These are phyloP conservation scores for Stichopus horrens DNA, from an alignment of 53 echinoderm and acorn worm species.

Conservation along the genomic window DNA sequence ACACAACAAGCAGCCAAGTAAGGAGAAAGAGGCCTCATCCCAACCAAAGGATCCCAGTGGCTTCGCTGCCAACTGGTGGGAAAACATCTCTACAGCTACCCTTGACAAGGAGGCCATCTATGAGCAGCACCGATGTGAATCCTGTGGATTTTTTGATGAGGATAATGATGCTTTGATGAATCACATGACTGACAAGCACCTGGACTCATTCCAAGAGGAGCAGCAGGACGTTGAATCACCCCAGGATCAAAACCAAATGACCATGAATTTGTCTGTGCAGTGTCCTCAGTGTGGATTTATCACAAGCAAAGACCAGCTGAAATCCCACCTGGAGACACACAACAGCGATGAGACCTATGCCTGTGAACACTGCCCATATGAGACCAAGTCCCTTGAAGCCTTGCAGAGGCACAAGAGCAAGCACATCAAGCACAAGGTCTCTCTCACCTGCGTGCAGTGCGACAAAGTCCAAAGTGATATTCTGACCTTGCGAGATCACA, in stretches of 20 bases:
- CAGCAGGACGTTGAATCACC: background rate
- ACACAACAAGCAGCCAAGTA: slow-evolving; percentile 36
- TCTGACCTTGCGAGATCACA: slow-evolving; percentile 55
- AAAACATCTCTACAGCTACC: slow-evolving; percentile 5
- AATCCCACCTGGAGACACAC: slow-evolving; percentile 79
- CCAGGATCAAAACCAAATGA: slow-evolving; percentile 38
- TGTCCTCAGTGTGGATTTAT: slow-evolving; percentile 89
- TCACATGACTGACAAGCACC: slow-evolving; percentile 61
- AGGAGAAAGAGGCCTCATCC: background rate
- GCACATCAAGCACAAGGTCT: slow-evolving; percentile 52
- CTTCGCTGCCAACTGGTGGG: slow-evolving; percentile 12
- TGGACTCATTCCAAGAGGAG: slow-evolving; percentile 13
- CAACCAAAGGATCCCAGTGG: slow-evolving; percentile 7
- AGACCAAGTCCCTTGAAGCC: slow-evolving; percentile 53
- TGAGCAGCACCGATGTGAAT: slow-evolving; percentile 51
- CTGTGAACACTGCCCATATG: slow-evolving; percentile 76
- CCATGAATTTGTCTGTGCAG: slow-evolving; percentile 62
- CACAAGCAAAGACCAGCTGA: slow-evolving; percentile 77
- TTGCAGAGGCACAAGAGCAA: slow-evolving; percentile 65
- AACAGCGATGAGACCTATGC: slow-evolving; percentile 68
- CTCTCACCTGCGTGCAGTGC: slow-evolving; percentile 54
- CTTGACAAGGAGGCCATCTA: slow-evolving; percentile 43
- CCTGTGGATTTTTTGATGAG: slow-evolving; percentile 55
- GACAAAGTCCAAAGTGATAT: slow-evolving; percentile 51
- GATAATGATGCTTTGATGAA: slow-evolving; percentile 58